These are phyloP conservation scores for Chamaedrilus cognettii DNA, from an alignment of 2,888 invertebrate species.

Conservation along the genomic window DNA sequence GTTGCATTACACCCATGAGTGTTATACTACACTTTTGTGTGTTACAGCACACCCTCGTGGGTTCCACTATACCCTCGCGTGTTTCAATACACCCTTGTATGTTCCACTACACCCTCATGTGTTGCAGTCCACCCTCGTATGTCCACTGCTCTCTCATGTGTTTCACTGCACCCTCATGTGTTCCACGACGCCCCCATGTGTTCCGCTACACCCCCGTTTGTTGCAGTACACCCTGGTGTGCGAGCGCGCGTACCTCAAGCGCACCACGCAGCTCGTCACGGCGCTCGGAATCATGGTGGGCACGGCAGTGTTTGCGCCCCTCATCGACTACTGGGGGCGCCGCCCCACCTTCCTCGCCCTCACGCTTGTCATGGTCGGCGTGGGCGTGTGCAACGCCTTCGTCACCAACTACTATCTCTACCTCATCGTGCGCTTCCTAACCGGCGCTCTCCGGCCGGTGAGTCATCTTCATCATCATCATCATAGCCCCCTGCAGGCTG, in stretches of 20 bases:
- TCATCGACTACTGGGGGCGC: slow-evolving; percentile 40
- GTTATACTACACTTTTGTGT: no score
- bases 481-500: background rate
- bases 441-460: slow-evolving; percentile 44
- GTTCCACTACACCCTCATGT: no score
- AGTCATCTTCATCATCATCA: background rate
- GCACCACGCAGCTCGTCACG: slow-evolving; percentile 39
- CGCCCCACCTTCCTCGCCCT: slow-evolving; percentile 39
- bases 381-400: slow-evolving; percentile 37
- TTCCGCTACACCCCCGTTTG: no score
- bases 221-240: slow-evolving; percentile 44
- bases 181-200: no score
- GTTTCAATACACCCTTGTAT: no score
- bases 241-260: slow-evolving; percentile 34
- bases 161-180: no score
- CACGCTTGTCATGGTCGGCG: slow-evolving; percentile 35
- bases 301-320: slow-evolving; percentile 37
- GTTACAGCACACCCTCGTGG: no score
- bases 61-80: no score
- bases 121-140: no score
- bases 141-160: no score
- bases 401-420: slow-evolving; percentile 39
- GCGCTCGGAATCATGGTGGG: slow-evolving; percentile 41
- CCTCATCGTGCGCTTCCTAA: slow-evolving; percentile 36
- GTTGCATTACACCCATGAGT: no score